A percentile compares a stretch with the other conserved stretches of the same genome.
Conservation (phyloP, 64 coral and sea anemone species). For the Porites australiensis region DNA sequence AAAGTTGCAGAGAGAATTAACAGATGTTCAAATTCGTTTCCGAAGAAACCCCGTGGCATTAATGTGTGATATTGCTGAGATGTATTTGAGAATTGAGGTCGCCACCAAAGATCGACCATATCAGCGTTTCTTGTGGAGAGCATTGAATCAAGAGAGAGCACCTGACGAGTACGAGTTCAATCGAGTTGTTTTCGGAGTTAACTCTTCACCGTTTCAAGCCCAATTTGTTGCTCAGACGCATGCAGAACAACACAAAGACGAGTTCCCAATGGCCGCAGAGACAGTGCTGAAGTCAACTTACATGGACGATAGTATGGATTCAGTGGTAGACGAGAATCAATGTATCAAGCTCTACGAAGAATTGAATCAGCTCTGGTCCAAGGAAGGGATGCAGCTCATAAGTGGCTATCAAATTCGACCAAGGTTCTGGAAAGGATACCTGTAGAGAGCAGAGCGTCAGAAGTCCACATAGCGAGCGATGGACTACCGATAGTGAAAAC, state of each 20-base stretch:
- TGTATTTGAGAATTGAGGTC: slow-evolving; percentile 67
- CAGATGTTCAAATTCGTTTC: no score
- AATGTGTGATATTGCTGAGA: no score
- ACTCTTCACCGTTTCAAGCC: slow-evolving; percentile 70
- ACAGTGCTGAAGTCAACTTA: no score
- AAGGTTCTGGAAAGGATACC: slow-evolving; percentile 73
- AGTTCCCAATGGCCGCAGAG: no score
- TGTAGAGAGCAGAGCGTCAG: slow-evolving; percentile 58
- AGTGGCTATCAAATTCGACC: slow-evolving; percentile 80
- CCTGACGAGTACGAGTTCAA: slow-evolving; percentile 87
- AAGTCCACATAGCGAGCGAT: no score
- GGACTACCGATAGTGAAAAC: no score
- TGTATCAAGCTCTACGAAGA: slow-evolving; percentile 63
- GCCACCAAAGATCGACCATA: slow-evolving; percentile 29
- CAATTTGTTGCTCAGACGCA: no score
- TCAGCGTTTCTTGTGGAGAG: slow-evolving; percentile 49
- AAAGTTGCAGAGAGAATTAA: no score
- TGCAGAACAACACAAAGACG: no score
- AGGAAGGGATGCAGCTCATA: slow-evolving; percentile 76
- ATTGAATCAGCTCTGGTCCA: slow-evolving; percentile 52
- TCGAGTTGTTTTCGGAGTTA: slow-evolving; percentile 74
- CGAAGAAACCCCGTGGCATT: no score
- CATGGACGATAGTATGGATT: no score
- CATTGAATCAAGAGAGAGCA: slow-evolving; percentile 42
- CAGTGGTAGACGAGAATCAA: slow-evolving; percentile 43